These are phyloP conservation scores for Ceriagrion tenellum DNA, from an alignment of 2,888 invertebrate genomes.

Conservation along the genomic window DNA sequence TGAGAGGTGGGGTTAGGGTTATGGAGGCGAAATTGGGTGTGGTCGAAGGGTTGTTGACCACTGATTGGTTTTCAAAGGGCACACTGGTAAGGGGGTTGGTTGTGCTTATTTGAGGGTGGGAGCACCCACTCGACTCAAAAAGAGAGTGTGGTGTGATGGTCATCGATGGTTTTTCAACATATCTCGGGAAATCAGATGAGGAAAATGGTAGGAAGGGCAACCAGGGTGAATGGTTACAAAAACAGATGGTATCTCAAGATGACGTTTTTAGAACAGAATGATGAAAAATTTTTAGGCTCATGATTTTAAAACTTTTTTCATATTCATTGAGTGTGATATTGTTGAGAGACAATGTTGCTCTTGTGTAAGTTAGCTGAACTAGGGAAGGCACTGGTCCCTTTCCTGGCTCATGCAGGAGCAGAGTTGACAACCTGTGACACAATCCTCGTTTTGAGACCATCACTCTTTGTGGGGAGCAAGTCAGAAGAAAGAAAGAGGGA, in stretches of 20 bases:
- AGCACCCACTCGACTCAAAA: neutral
- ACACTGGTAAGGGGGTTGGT: neutral
- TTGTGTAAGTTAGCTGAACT: neutral
- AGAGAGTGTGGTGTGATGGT: slow-evolving; percentile 15
- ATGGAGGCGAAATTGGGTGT: slow-evolving; percentile 17
- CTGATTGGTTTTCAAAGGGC: neutral
- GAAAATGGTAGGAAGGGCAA: neutral
- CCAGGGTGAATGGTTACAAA: neutral
- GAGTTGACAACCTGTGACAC: neutral
- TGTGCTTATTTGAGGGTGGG: neutral
- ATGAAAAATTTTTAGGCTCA: slow-evolving; percentile 2
- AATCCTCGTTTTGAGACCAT: slow-evolving; percentile 44
- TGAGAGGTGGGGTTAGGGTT: slow-evolving; percentile 45
- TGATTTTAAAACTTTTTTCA: slow-evolving; percentile 9
- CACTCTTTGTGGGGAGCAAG: neutral
- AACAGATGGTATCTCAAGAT: neutral
- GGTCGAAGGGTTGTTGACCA: neutral
- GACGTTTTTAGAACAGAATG: neutral
- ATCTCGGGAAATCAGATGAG: slow-evolving; percentile 49
- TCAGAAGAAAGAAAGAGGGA: neutral
- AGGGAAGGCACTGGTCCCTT: neutral
- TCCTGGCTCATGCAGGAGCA: neutral
- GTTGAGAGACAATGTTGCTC: slow-evolving; percentile 39
- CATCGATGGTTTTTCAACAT: slow-evolving; percentile 56
- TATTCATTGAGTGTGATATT: slow-evolving; percentile 41